phyloP scores from a whole-genome alignment of 2,113 vertebrate species.

The Nyctereutes procyonoides region DNA sequence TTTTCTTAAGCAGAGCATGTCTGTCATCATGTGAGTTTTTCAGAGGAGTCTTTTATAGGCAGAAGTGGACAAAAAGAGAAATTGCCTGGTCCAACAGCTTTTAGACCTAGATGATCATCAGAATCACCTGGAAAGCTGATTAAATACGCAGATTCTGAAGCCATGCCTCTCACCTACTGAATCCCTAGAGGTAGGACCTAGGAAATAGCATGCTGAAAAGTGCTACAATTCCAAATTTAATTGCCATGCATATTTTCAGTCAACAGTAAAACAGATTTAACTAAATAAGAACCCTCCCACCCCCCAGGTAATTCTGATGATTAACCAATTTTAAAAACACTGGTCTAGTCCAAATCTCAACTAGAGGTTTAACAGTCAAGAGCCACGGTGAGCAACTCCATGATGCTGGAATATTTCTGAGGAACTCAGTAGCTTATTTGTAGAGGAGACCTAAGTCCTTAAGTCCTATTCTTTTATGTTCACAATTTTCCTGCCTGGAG shows the following conservation, averaged over 20 bases:
- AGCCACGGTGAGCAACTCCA: neutral
- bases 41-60: neutral
- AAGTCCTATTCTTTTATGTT: neutral
- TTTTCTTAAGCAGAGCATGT: neutral
- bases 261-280: neutral
- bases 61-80: neutral
- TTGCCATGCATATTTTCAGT: neutral
- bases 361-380: neutral
- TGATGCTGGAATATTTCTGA: neutral
- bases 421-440: neutral
- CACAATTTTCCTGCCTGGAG: neutral
- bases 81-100: neutral
- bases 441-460: neutral
- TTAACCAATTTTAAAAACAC: conserved; percentile 47
- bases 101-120: neutral
- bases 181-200: neutral
- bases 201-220: neutral
- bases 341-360: neutral
- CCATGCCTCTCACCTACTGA: neutral
- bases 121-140: neutral
- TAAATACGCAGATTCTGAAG: conserved; percentile 16
- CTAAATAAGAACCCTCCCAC: neutral
- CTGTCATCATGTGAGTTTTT: neutral
- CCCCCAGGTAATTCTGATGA: neutral
- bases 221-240: neutral